These are phyloP conservation scores for Holcopasites calliopsidis DNA, from an alignment of 1,140 invertebrate species.

Conservation along the genomic window DNA sequence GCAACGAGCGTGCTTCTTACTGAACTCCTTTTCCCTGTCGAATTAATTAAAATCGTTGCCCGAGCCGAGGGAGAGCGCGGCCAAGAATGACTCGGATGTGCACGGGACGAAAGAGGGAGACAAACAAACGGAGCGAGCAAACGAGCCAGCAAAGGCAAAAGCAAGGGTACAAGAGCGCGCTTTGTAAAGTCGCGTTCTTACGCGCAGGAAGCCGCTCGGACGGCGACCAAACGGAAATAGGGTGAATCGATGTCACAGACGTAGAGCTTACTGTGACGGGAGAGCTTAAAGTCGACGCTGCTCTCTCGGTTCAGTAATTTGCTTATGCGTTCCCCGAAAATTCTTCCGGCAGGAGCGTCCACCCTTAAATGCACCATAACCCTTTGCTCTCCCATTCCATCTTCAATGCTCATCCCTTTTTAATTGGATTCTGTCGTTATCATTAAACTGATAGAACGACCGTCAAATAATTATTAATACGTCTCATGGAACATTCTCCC, in stretches of 20 bases:
- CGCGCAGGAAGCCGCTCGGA: not conserved
- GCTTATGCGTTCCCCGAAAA: conserved; percentile 54
- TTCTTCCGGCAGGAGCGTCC: conserved; percentile 31
- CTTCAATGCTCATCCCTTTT: too few species aligned
- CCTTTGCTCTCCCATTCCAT: too few species aligned
- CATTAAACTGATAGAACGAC: too few species aligned
- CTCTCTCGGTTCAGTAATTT: conserved; percentile 55
- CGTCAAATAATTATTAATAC: too few species aligned
- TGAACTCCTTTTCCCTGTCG: conserved; percentile 33
- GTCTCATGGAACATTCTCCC: too few species aligned
- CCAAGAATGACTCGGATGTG: conserved; percentile 22
- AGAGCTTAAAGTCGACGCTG: conserved; percentile 32
- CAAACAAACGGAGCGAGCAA: not conserved
- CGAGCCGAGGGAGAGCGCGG: not conserved
- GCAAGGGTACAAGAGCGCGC: conserved; percentile 14
- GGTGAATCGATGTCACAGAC: conserved; percentile 34
- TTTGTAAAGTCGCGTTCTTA: conserved; percentile 5
- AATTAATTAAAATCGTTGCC: conserved; percentile 60
- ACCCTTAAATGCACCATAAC: not conserved
- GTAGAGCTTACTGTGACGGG: conserved; percentile 46
- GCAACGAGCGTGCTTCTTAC: not conserved
- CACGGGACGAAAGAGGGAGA: not conserved
- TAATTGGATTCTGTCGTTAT: too few species aligned
- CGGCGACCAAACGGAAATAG: not conserved
- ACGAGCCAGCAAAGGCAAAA: not conserved